Evolutionary conservation across 2,888 invertebrate genomes (phyloP).

Genomic region (Orthonevra nobilis): DNA sequence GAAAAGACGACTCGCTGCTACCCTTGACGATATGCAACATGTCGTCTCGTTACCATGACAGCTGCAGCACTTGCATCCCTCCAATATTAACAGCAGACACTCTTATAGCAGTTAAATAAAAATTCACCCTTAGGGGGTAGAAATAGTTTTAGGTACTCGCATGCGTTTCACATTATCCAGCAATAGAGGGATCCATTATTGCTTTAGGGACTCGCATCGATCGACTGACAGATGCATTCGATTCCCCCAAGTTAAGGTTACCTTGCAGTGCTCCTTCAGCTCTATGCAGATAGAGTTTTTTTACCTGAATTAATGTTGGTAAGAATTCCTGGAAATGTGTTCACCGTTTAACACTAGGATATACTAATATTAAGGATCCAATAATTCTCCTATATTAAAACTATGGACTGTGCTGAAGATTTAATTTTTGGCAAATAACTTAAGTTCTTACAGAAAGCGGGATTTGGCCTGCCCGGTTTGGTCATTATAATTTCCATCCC

Average conservation of each 20-base stretch:
- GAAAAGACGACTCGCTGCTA: background rate
- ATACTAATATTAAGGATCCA: no score
- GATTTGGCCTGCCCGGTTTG: no score
- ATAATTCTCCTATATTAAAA: no score
- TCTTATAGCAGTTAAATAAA: conserved; percentile 14
- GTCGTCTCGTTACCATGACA: conserved; percentile 34
- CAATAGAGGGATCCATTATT: conserved; percentile 32
- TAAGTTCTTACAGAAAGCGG: no score
- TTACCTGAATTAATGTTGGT: conserved; percentile 14
- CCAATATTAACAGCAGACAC: conserved; percentile 4
- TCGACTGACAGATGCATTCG: conserved; percentile 30
- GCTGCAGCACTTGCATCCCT: conserved; percentile 53
- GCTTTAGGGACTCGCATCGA: conserved; percentile 14
- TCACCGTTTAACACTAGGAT: no score
- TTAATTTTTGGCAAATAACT: no score
- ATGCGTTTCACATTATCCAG: conserved; percentile 11
- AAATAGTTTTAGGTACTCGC: conserved; percentile 13
- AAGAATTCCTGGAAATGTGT: no score
- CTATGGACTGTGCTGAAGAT: no score
- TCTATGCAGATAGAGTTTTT: background rate
- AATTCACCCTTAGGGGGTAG: conserved; percentile 31
- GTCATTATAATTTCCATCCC: no score
- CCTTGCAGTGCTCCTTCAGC: background rate
- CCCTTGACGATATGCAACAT: conserved; percentile 23
- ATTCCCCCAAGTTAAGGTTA: conserved; percentile 8